Evolutionary conservation across 64 coral and sea anemone genomes (phyloP), one percentile per base, ranked within the genome.

Genomic region (Montipora cactus): DNA sequence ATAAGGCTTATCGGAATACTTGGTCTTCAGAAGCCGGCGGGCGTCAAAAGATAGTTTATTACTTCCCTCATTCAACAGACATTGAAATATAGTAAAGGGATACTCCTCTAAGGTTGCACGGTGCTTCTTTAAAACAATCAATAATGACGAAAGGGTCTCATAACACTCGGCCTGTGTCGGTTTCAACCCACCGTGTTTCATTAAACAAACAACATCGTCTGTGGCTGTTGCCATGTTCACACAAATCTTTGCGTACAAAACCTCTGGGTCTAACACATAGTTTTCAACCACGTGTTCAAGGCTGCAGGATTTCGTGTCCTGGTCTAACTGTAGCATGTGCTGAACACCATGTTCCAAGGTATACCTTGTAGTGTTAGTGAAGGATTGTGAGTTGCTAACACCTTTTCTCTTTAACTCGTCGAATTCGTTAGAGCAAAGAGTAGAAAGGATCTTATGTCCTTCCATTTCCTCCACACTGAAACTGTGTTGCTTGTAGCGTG

Each of bases 391-490:
- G 61, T 90, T 37, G 46, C 53, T 18, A 10, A 90, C 45, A 49
- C 25, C 59, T 70, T 66, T 49, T 4, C 20, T 53, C 20, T 68
- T 46, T 37, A 90, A 7, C 18, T 81, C 64, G 44, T 69, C 67
- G 7, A 81, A 46, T 20, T 80, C 77, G 0, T 90, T 18, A 21
- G 47, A 48, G 48, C 89, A 90, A 46, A 70, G 44, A 9, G 62
- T 68, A 4, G 76, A 12, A 80, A 90, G 75, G 14, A 90, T 90
- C 14, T 47, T 4, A 16, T 90, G 53, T 14, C 89, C 47, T 71
- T 69, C 10, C 8, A 37, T 59, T 51, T 81, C 79, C 0, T 81
- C 79, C 21, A 81, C 52, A 0, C 7, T 59, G 23, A 81, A 81
- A 37, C 5, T 25, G 48, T 81, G 79, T 23, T 81, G 21, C 5